phyloP scores from a whole-genome alignment of 2,113 vertebrate genomes.

The Sapayoa aenigma region DNA sequence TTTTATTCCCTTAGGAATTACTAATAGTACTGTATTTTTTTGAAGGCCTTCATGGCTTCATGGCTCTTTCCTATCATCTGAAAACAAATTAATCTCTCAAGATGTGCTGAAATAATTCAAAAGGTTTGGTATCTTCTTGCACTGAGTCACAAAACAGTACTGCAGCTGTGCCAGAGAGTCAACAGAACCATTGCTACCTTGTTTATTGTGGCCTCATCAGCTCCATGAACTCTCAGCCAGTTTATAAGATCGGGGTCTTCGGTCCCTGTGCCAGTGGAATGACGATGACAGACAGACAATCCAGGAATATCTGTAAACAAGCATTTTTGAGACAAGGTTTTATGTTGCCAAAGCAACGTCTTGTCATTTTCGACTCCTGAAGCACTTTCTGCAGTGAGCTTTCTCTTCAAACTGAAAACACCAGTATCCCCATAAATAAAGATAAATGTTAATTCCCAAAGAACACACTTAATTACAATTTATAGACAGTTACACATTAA shows the following conservation, averaged over 20 bases:
- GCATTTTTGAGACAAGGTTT: neutral
- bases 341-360: slow-evolving; percentile 13
- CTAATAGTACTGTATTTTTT: neutral
- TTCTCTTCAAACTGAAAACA: neutral
- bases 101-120: neutral
- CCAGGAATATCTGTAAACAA: slow-evolving; percentile 75
- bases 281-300: slow-evolving; percentile 54
- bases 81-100: neutral
- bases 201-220: slow-evolving; percentile 87
- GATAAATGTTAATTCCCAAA: neutral
- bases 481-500: neutral
- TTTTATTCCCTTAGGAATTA: neutral
- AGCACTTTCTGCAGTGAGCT: neutral
- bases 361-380: neutral
- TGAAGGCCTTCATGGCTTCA: neutral
- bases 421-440: neutral
- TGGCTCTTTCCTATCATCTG: neutral
- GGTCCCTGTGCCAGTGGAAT: slow-evolving; percentile 30
- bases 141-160: neutral
- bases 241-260: slow-evolving; percentile 81
- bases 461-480: neutral
- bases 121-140: neutral
- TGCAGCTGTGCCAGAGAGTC: neutral
- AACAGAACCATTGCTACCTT: slow-evolving; percentile 72
- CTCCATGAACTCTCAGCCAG: slow-evolving; percentile 85